phyloP scores from a whole-genome alignment of 2,797 vertebrate species.

The Anabacerthia variegaticeps region DNA sequence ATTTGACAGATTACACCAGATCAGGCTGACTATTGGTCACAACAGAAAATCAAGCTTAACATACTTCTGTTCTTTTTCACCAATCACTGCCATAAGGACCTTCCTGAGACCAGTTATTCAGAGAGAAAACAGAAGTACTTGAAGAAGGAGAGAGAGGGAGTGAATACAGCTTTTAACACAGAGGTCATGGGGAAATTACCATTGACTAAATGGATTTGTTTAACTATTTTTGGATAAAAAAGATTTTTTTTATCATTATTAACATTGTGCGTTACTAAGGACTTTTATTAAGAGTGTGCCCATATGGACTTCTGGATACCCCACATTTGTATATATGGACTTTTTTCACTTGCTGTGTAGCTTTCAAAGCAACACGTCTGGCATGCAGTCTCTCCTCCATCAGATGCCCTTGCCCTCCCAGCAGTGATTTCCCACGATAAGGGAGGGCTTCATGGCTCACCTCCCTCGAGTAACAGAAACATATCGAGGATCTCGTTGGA shows the following conservation, averaged over 20 bases:
- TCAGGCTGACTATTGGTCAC: neutral
- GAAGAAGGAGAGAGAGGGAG: neutral
- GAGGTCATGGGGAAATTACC: neutral
- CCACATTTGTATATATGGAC: rapidly evolving
- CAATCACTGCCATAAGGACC: neutral
- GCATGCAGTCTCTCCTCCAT: neutral
- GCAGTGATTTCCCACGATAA: neutral
- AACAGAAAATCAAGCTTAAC: conserved; percentile 13
- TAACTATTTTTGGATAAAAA: neutral
- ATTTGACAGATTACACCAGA: neutral
- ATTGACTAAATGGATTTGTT: neutral
- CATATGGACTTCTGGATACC: neutral
- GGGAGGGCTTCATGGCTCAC: neutral
- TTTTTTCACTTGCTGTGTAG: neutral
- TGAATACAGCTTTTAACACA: neutral
- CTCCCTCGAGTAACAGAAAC: neutral
- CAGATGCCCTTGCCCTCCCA: neutral
- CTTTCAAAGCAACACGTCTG: neutral
- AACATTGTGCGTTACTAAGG: neutral
- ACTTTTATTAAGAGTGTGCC: neutral
- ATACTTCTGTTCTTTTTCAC: neutral
- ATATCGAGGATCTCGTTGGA: neutral
- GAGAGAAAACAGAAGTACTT: neutral
- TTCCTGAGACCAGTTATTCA: neutral
- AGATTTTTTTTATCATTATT: neutral